Conservation (phyloP, 2,888 invertebrate genomes). For the Macroteleia sp. region DNA sequence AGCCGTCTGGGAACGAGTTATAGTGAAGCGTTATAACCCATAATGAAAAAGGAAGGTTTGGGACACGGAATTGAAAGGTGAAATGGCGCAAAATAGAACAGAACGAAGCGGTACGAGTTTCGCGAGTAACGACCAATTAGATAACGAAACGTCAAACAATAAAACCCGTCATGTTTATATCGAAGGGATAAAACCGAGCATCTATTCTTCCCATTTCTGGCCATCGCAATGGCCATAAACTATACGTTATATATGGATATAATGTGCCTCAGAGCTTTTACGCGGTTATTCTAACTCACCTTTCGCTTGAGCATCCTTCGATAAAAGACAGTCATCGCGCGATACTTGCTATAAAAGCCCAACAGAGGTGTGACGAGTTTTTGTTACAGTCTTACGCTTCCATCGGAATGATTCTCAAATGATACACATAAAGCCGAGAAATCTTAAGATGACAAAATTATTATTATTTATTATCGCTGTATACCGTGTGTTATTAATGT, state of each 20-base stretch:
- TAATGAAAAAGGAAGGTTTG: constrained; percentile 28
- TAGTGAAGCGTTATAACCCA: constrained; percentile 21
- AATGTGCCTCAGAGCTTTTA: constrained; percentile 67
- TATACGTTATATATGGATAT: constrained; percentile 71
- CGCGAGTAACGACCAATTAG: constrained; percentile 77
- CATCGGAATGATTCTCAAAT: constrained; percentile 19
- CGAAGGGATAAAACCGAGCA: constrained; percentile 75
- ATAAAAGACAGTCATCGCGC: constrained; percentile 49
- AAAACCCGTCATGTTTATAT: constrained; percentile 79
- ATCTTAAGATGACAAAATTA: constrained; percentile 29
- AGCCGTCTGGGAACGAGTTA: constrained; percentile 4
- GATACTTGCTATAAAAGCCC: constrained; percentile 39
- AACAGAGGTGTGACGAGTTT: constrained; percentile 47
- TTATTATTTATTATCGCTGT: constrained; percentile 20
- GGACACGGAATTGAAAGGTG: constrained; percentile 35
- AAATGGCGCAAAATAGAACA: constrained; percentile 52
- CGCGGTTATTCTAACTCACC: constrained; percentile 58
- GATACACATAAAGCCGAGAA: constrained; percentile 26
- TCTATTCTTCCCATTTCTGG: constrained; percentile 69
- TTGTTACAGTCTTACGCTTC: constrained; percentile 35
- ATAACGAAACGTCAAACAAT: constrained; percentile 81
- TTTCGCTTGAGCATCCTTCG: constrained; percentile 51
- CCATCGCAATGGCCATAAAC: constrained; percentile 55
- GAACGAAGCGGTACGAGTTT: constrained; percentile 44
- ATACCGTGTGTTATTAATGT: constrained; percentile 17